Conservation (phyloP, 1,140 invertebrate genomes). For the Drosophila bocqueti region DNA sequence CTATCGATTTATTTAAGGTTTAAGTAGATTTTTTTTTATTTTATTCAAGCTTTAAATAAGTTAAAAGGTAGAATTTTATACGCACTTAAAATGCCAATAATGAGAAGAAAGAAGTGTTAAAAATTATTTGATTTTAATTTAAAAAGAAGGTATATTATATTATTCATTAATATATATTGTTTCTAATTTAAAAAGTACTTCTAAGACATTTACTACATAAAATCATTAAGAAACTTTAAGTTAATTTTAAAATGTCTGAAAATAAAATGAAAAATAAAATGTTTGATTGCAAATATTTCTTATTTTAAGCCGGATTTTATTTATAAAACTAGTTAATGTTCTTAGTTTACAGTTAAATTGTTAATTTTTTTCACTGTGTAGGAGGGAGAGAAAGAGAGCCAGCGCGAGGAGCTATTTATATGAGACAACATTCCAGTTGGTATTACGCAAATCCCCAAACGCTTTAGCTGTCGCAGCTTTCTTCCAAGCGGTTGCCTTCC, state of each 20-base stretch:
- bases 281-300: neutral
- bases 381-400: neutral
- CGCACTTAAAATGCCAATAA: too few relatives aligned
- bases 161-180: too few relatives aligned
- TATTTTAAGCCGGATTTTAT: neutral
- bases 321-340: neutral
- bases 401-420: slow-evolving; percentile 69
- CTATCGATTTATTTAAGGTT: too few relatives aligned
- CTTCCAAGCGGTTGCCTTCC: slow-evolving; percentile 78
- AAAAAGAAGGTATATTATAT: too few relatives aligned
- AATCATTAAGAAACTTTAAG: neutral
- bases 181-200: neutral
- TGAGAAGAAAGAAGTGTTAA: too few relatives aligned
- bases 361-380: neutral
- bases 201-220: neutral
- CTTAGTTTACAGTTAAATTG: neutral
- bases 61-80: too few relatives aligned
- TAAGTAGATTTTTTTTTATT: too few relatives aligned
- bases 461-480: slow-evolving; percentile 82
- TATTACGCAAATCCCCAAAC: slow-evolving; percentile 81
- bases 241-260: neutral
- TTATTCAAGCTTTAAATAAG: too few relatives aligned
- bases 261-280: neutral
- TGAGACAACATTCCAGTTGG: slow-evolving; percentile 81
- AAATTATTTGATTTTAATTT: too few relatives aligned